phyloP scores from a whole-genome alignment of 2,888 invertebrate species.

The Nymphalis urticae region DNA sequence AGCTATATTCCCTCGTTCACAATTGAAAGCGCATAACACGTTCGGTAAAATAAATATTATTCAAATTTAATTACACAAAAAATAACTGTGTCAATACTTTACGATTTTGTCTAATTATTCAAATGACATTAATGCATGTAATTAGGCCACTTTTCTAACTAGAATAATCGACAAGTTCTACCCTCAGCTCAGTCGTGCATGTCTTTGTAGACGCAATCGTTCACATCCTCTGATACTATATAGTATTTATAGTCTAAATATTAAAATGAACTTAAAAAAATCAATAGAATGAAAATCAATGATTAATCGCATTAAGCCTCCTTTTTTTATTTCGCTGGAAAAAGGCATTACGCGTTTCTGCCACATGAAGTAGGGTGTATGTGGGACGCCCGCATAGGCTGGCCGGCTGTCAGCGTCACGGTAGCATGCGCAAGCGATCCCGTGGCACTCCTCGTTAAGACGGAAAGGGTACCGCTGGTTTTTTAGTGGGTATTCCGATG shows the following conservation, averaged over 20 bases:
- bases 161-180: conserved; percentile 2
- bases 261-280: neutral
- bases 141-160: neutral
- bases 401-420: too few species aligned
- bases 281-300: too few species aligned
- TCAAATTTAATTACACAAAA: neutral
- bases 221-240: neutral
- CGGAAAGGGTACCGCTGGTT: too few species aligned
- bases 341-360: too few species aligned
- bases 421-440: too few species aligned
- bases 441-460: too few species aligned
- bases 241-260: neutral
- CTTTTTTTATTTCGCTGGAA: too few species aligned
- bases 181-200: neutral
- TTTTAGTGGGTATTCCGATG: too few species aligned
- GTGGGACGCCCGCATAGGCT: too few species aligned
- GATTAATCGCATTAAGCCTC: too few species aligned
- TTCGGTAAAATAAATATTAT: conserved; percentile 19
- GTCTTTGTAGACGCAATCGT: conserved; percentile 10
- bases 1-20: conserved; percentile 28
- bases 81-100: conserved; percentile 9
- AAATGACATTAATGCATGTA: conserved; percentile 18
- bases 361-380: too few species aligned
- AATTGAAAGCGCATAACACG: conserved; percentile 18
- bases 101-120: conserved; percentile 16